Percentiles rank a stretch among this genome's conserved stretches.
These are phyloP conservation scores for Drosophila tsacasi DNA, from an alignment of 1,140 invertebrate genomes.

Conservation along the genomic window DNA sequence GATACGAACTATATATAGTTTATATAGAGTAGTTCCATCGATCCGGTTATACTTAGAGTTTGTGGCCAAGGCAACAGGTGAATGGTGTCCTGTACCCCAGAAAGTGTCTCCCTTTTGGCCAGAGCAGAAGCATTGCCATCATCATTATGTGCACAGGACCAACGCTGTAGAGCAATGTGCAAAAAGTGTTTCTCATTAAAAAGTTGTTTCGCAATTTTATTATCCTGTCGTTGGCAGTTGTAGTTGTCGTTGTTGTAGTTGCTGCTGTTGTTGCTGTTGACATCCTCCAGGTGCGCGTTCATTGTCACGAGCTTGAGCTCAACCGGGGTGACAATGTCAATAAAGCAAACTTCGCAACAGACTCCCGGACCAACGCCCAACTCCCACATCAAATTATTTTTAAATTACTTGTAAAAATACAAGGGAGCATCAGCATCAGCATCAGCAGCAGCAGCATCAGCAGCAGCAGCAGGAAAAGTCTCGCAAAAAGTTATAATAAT, in stretches of 20 bases:
- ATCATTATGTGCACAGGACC: slow-evolving; percentile 18
- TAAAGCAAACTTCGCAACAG: slow-evolving; percentile 70
- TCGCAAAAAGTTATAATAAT: slow-evolving; percentile 61
- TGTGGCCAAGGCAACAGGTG: slow-evolving; percentile 20
- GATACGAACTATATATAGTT: neutral
- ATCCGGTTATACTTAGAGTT: slow-evolving; percentile 19
- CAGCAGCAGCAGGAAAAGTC: slow-evolving; percentile 1
- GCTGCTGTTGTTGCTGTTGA: slow-evolving; percentile 6
- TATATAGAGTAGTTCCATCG: neutral
- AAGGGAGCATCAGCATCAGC: slow-evolving; percentile 9
- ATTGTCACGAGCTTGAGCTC: slow-evolving; percentile 57
- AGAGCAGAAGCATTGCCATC: neutral
- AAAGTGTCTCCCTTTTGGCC: neutral
- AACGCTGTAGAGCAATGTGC: slow-evolving; percentile 57
- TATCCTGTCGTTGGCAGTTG: slow-evolving; percentile 57
- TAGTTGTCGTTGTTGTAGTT: slow-evolving; percentile 5
- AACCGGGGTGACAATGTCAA: slow-evolving; percentile 75
- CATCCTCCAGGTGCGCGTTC: slow-evolving; percentile 57
- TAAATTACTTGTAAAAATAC: slow-evolving; percentile 77
- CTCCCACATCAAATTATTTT: slow-evolving; percentile 72
- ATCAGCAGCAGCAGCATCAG: slow-evolving; percentile 21
- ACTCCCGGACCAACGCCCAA: neutral
- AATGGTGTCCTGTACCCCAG: slow-evolving; percentile 3
- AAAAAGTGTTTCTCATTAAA: slow-evolving; percentile 82
- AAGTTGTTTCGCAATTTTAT: slow-evolving; percentile 81